Evolutionary conservation across 2,113 vertebrate species (phyloP).

Genomic region (Notarius quadriscutis): DNA sequence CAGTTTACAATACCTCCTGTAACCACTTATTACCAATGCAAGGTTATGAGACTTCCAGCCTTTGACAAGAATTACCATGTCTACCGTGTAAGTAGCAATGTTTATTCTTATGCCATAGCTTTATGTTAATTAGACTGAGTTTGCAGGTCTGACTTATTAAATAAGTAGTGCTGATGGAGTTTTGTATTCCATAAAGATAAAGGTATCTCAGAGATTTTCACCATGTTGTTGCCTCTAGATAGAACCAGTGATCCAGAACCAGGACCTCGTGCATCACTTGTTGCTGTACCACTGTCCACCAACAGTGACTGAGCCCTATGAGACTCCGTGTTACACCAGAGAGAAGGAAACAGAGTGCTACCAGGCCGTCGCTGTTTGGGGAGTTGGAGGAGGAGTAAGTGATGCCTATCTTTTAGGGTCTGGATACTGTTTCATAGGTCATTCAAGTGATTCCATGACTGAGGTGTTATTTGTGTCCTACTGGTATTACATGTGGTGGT

Average conservation of each 20-base stretch:
- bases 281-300: conserved; percentile 76
- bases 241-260: conserved; percentile 67
- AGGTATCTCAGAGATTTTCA: neutral
- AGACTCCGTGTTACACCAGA: conserved; percentile 65
- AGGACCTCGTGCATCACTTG: conserved; percentile 77
- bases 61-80: conserved; percentile 75
- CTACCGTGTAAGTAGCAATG: conserved; percentile 69
- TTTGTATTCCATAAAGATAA: too few species aligned
- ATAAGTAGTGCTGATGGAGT: neutral
- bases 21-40: conserved; percentile 79
- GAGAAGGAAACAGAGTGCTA: conserved; percentile 64
- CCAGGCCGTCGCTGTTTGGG: conserved; percentile 75
- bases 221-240: conserved; percentile 62
- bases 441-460: neutral
- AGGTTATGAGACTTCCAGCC: conserved; percentile 68
- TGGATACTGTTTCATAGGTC: neutral
- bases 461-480: neutral
- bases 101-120: neutral
- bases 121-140: neutral
- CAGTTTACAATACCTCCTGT: conserved; percentile 72
- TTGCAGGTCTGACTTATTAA: neutral
- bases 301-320: conserved; percentile 53
- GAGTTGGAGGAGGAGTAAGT: conserved; percentile 78
- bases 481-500: neutral
- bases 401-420: neutral